phyloP scores from a whole-genome alignment of 37 sponge, comb jelly and placozoan genomes.

The Amphimedon queenslandica region DNA sequence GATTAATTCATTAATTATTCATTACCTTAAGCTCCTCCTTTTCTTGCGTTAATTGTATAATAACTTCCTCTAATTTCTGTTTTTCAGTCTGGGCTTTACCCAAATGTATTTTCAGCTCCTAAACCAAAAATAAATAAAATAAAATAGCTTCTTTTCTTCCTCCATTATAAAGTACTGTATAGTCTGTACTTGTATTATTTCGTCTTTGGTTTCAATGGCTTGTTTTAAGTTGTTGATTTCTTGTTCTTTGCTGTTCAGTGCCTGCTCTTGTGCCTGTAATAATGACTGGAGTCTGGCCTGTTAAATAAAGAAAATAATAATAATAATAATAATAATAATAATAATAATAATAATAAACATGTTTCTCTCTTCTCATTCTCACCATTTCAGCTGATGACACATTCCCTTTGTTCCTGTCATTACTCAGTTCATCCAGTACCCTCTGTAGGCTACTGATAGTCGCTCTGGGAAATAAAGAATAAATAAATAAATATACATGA shows the following conservation, averaged over 20 bases:
- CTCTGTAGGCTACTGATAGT: constrained; percentile 25
- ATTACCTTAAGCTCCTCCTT: constrained; percentile 1
- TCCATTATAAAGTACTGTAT: too few relatives aligned
- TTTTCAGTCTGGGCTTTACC: background rate
- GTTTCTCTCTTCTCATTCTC: too few relatives aligned
- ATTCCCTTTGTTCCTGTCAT: constrained; percentile 10
- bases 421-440: constrained; percentile 26
- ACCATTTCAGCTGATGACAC: constrained; percentile 36
- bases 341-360: too few relatives aligned
- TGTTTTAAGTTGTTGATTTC: constrained; percentile 44
- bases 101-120: background rate
- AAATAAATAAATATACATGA: background rate
- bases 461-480: background rate
- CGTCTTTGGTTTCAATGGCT: constrained; percentile 26
- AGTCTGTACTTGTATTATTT: constrained; percentile 7
- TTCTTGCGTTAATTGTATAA: background rate
- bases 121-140: too few relatives aligned
- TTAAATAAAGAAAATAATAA: background rate
- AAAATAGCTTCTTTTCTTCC: too few relatives aligned
- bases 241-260: constrained; percentile 38
- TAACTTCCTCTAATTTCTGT: background rate
- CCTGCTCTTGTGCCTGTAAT: constrained; percentile 31
- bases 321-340: too few relatives aligned
- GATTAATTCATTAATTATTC: background rate
- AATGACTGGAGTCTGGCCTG: constrained; percentile 35